Conservation (phyloP, 2,888 invertebrate genomes). For the Leucophenga montana region DNA sequence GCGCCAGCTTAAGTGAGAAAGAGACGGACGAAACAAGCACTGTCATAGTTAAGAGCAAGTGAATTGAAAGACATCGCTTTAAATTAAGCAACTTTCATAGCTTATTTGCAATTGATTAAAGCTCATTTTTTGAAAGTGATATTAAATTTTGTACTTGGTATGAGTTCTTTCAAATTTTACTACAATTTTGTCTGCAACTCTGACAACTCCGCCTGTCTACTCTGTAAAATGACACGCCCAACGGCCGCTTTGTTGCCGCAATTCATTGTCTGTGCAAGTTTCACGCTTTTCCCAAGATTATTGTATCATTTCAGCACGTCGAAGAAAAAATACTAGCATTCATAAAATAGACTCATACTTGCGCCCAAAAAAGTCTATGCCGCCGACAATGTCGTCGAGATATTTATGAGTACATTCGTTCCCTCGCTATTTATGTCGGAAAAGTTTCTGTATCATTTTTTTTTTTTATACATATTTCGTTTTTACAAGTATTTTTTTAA, state of each 20-base stretch:
- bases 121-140: neutral
- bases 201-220: neutral
- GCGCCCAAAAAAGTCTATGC: constrained; percentile 7
- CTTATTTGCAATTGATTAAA: no score
- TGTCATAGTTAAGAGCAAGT: no score
- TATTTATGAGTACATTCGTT: constrained; percentile 54
- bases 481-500: constrained; percentile 16
- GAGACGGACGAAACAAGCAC: no score
- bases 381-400: constrained; percentile 39
- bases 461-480: no score
- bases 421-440: constrained; percentile 32
- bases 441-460: constrained; percentile 9
- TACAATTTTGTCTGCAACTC: neutral
- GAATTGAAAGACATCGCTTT: no score
- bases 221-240: neutral
- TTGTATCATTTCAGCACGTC: constrained; percentile 16
- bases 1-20: no score
- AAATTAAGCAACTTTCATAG: no score
- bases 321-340: neutral
- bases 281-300: constrained; percentile 16
- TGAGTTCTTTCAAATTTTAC: neutral
- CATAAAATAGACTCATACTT: constrained; percentile 10
- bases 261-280: neutral
- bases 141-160: neutral
- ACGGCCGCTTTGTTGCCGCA: no score